Evolutionary conservation across 1,140 invertebrate species (phyloP).

Genomic region (Scaptomyza graminum): DNA sequence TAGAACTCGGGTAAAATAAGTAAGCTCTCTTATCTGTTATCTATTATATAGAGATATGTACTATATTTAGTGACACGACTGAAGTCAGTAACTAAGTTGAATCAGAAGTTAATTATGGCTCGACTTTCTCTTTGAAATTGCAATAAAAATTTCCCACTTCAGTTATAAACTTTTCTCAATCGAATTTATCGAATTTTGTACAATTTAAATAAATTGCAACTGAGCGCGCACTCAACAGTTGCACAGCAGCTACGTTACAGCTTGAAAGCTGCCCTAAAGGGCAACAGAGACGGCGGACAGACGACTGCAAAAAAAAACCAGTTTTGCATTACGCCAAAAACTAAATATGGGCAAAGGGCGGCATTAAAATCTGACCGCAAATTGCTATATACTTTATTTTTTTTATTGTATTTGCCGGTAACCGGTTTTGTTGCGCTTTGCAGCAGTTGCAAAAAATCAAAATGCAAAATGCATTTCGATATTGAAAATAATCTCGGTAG

Average conservation of each 20-base stretch:
- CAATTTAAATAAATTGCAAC: constrained; percentile 25
- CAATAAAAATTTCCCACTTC: too few species aligned
- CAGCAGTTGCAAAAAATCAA: constrained; percentile 29
- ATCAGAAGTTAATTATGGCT: too few species aligned
- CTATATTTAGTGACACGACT: background rate
- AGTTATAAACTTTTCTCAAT: too few species aligned
- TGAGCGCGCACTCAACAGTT: constrained; percentile 9
- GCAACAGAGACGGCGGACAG: background rate
- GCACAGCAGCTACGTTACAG: constrained; percentile 20
- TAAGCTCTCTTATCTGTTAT: constrained; percentile 4
- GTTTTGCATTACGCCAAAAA: constrained; percentile 38
- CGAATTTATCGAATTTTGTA: background rate
- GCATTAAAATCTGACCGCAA: constrained; percentile 12
- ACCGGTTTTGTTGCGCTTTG: constrained; percentile 66
- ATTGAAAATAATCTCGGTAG: background rate
- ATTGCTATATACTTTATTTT: constrained; percentile 13
- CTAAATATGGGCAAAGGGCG: constrained; percentile 10
- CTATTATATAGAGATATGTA: background rate
- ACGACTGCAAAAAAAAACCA: constrained; percentile 43
- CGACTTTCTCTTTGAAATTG: too few species aligned
- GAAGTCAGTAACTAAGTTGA: background rate
- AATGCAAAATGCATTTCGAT: constrained; percentile 57
- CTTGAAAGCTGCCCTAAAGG: constrained; percentile 8
- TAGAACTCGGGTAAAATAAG: too few species aligned
- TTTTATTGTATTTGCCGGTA: constrained; percentile 67